Conservation (phyloP, 2,888 invertebrate species). For the Eupeodes luniger region DNA sequence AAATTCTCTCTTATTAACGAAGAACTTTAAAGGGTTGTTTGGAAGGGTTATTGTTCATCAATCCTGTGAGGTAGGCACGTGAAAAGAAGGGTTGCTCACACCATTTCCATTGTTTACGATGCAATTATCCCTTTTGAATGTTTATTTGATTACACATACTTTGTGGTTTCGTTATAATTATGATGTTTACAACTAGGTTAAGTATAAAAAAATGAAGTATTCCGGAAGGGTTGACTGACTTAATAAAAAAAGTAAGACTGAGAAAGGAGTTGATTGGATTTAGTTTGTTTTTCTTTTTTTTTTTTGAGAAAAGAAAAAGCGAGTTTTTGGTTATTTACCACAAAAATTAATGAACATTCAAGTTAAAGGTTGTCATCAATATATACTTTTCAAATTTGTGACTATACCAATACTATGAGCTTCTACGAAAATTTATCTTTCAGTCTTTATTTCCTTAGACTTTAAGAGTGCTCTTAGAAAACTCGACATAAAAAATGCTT, state of each 20-base stretch:
- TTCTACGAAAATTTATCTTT: neutral
- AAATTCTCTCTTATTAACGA: constrained; percentile 57
- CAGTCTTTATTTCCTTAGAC: constrained; percentile 14
- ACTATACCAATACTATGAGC: neutral
- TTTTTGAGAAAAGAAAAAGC: neutral
- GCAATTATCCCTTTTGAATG: constrained; percentile 59
- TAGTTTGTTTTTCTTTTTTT: neutral
- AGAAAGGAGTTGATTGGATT: constrained; percentile 4
- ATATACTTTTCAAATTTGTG: too few species aligned
- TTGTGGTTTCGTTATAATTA: constrained; percentile 62
- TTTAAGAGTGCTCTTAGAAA: constrained; percentile 8
- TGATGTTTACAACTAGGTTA: constrained; percentile 49
- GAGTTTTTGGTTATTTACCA: too few species aligned
- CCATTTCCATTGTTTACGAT: constrained; percentile 60
- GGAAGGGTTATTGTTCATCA: constrained; percentile 43
- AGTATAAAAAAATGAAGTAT: neutral
- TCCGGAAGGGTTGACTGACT: constrained; percentile 50
- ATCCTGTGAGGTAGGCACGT: constrained; percentile 1
- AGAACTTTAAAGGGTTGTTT: constrained; percentile 60
- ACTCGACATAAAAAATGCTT: constrained; percentile 39
- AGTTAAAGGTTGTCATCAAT: too few species aligned
- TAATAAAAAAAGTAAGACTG: neutral
- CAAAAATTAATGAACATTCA: too few species aligned
- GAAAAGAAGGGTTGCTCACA: constrained; percentile 41
- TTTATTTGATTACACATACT: constrained; percentile 45